Evolutionary conservation across 2,113 vertebrate genomes (phyloP), one percentile per base, ranked within the genome.

Genomic region (Trogon melanurus): DNA sequence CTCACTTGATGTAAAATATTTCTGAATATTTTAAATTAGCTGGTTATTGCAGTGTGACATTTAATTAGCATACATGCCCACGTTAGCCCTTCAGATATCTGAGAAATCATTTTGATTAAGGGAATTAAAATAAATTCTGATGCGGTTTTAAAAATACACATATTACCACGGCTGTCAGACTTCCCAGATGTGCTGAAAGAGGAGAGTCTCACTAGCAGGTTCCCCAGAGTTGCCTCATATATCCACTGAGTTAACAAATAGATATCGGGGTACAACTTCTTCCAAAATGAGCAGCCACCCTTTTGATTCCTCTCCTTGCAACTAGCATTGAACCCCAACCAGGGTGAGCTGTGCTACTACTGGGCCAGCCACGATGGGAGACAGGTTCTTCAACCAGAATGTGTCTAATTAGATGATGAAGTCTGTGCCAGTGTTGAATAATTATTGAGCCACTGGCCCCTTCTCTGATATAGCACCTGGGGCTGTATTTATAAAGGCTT

Each of bases 61-160:
- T 95, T 87, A 92, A 95, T 87, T 84, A 91, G 73, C 93, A 81
- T 50, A 86, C 34, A 72, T 79, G 84, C 53, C 62, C 79, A 67
- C 70, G 69, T 91, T 48, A 91, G 87, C 34, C 76, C 84, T 71
- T 87, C 53, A 92, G 73, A 92, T 57, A 79, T 2, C 66, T 3
- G 25, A 88, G 60, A 92, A 86, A 78, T 48, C 56, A 92, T 89
- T 95, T 91, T 64, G 79, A 95, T 88, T 84, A 92, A 86, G 26
- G 34, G 30, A 57, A 50, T 57, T 71, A 89, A 93, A 87, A 79
- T 69, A 71, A 96, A 71, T 61, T 78, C 32, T 69, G 53, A 81
- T 67, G 34, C 9, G 8, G 57, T 30, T 80, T 89, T 66, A 67
- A 81, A 84, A 87, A 73, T n/a, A 53, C 2, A 67, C 18, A 14